Conservation (phyloP, 2,113 vertebrate species). For the Anolis carolinensis region DNA sequence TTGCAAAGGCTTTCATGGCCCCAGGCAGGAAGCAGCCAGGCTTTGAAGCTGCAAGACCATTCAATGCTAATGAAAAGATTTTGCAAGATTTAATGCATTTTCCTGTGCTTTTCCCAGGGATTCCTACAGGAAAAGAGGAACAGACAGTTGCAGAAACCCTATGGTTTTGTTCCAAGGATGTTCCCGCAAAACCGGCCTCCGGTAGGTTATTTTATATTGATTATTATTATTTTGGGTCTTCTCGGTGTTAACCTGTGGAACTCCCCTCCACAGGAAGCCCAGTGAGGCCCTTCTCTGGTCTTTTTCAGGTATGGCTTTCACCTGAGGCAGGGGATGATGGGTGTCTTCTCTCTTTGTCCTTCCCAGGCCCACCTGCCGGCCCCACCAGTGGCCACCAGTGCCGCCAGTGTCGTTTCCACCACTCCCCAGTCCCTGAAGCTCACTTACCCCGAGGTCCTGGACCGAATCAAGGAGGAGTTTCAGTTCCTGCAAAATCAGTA, state of each 20-base stretch:
- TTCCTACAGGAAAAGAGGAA: neutral
- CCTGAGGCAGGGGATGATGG: neutral
- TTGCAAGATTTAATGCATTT: neutral
- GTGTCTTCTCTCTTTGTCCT: neutral
- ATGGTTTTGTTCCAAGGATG: slow-evolving; percentile 69
- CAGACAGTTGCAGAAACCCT: neutral
- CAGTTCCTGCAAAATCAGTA: slow-evolving; percentile 94
- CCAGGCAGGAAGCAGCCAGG: too few relatives aligned
- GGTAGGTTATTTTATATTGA: slow-evolving; percentile 74
- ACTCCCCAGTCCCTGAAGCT: slow-evolving; percentile 88
- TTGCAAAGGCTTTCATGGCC: too few relatives aligned
- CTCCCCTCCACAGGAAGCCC: too few relatives aligned
- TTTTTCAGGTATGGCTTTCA: too few relatives aligned
- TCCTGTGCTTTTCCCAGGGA: neutral
- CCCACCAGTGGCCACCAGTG: slow-evolving; percentile 81
- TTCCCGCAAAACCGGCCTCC: slow-evolving; percentile 89
- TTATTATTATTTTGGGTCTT: too few relatives aligned
- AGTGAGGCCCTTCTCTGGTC: too few relatives aligned
- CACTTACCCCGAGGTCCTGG: slow-evolving; percentile 90
- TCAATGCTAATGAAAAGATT: too few relatives aligned
- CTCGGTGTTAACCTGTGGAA: too few relatives aligned
- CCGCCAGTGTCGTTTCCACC: slow-evolving; percentile 77
- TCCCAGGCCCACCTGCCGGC: slow-evolving; percentile 76
- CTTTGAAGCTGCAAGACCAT: too few relatives aligned
- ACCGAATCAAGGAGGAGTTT: slow-evolving; percentile 93